phyloP scores from a whole-genome alignment of 2,113 vertebrate species.

The Eulacestoma nigropectus region DNA sequence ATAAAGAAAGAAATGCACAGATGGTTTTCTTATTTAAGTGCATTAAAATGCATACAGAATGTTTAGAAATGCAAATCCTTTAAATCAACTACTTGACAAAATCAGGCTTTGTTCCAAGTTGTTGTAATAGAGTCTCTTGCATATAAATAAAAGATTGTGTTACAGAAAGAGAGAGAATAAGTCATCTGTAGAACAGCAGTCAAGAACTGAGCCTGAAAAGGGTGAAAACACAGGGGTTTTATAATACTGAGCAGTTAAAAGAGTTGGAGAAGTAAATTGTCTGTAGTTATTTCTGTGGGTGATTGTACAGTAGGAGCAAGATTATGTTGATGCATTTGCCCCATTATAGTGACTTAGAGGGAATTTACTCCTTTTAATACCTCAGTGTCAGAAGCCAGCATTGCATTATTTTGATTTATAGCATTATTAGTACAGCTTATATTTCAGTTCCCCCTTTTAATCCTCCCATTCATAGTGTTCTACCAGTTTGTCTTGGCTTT shows the following conservation, averaged over 20 bases:
- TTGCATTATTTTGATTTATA: conserved; percentile 38
- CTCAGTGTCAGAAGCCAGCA: background rate
- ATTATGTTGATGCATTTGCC: conserved; percentile 24
- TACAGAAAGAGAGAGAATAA: conserved; percentile 3
- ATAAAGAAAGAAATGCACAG: conserved; percentile 34
- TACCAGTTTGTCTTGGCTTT: background rate
- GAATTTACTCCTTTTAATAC: conserved; percentile 4
- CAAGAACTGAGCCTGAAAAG: background rate
- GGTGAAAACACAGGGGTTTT: background rate
- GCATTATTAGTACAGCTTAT: conserved; percentile 5
- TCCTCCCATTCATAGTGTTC: background rate
- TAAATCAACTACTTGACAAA: conserved; percentile 48
- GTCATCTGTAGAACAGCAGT: conserved; percentile 22
- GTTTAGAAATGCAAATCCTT: conserved; percentile 59
- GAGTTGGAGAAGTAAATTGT: background rate
- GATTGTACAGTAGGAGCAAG: background rate
- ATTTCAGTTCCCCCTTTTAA: background rate
- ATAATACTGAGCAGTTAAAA: background rate
- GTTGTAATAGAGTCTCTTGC: conserved; percentile 11
- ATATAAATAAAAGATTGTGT: conserved; percentile 29
- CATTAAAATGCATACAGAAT: conserved; percentile 52
- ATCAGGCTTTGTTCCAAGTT: conserved; percentile 41
- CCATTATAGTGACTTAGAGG: background rate
- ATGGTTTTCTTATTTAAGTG: conserved; percentile 55
- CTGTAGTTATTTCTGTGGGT: conserved; percentile 1